Conservation (phyloP, 2,888 invertebrate genomes). For the Erebia aethiops region DNA sequence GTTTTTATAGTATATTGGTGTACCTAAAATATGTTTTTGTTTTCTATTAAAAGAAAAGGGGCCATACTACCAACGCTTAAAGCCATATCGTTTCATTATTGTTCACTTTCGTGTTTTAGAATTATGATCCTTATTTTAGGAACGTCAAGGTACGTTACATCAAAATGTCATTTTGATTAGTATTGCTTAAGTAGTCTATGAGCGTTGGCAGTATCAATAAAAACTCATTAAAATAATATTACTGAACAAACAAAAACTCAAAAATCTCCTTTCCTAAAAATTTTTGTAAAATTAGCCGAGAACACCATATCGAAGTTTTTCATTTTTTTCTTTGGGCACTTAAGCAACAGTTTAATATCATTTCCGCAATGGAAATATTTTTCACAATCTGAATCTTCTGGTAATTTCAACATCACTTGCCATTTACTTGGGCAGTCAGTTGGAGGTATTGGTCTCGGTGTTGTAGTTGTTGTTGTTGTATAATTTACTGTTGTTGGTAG, state of each 20-base stretch:
- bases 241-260: background rate
- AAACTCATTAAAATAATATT: too few relatives aligned
- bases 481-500: slow-evolving; percentile 12
- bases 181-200: too few relatives aligned
- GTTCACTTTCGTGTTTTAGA: too few relatives aligned
- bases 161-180: too few relatives aligned
- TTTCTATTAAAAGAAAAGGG: too few relatives aligned
- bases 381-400: slow-evolving; percentile 55
- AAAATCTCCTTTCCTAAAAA: slow-evolving; percentile 5
- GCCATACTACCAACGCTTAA: too few relatives aligned
- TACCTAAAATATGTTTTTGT: too few relatives aligned
- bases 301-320: slow-evolving; percentile 48
- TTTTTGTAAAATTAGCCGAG: slow-evolving; percentile 46
- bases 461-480: slow-evolving; percentile 34
- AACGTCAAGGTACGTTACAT: too few relatives aligned
- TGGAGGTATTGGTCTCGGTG: slow-evolving; percentile 34
- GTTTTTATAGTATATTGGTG: too few relatives aligned
- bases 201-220: too few relatives aligned
- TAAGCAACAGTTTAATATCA: slow-evolving; percentile 47
- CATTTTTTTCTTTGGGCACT: slow-evolving; percentile 48
- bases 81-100: too few relatives aligned
- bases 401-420: slow-evolving; percentile 47
- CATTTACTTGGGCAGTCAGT: slow-evolving; percentile 55
- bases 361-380: slow-evolving; percentile 59
- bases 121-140: too few relatives aligned